Percentiles rank a stretch among this genome's conserved stretches.
Conservation (phyloP, 35 echinoderm and acorn worm species). For the Chiridota heheva region DNA sequence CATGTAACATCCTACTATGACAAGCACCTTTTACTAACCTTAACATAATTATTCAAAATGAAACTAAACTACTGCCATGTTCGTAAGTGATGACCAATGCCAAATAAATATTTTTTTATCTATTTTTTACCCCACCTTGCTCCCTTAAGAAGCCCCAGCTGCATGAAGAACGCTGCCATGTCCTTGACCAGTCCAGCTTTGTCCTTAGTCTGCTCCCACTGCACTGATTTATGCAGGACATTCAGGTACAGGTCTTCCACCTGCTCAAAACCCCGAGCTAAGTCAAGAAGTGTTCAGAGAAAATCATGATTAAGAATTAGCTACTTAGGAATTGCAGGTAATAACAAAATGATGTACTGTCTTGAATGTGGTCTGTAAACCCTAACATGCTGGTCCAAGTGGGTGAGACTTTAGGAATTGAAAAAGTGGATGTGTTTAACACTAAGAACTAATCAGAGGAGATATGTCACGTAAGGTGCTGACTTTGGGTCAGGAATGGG, state of each 20-base stretch:
- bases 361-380: background rate
- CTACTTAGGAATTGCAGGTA: no score
- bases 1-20: no score
- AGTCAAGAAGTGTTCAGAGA: background rate
- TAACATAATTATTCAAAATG: no score
- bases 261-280: conserved; percentile 87
- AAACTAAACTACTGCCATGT: no score
- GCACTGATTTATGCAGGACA: conserved; percentile 44
- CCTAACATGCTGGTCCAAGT: background rate
- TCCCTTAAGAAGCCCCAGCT: conserved; percentile 75
- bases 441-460: no score
- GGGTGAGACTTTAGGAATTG: background rate
- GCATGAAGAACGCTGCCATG: conserved; percentile 88
- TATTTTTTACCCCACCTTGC: no score
- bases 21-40: no score
- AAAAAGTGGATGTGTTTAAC: no score
- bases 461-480: no score
- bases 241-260: conserved; percentile 79
- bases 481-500: no score
- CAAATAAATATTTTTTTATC: no score
- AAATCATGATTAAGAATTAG: background rate
- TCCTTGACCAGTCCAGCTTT: conserved; percentile 52
- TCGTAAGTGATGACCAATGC: no score
- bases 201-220: conserved; percentile 37
- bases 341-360: background rate